Evolutionary conservation across 2,113 vertebrate species (phyloP), one percentile per base, ranked within the genome.

Genomic region (Podarcis cretensis): DNA sequence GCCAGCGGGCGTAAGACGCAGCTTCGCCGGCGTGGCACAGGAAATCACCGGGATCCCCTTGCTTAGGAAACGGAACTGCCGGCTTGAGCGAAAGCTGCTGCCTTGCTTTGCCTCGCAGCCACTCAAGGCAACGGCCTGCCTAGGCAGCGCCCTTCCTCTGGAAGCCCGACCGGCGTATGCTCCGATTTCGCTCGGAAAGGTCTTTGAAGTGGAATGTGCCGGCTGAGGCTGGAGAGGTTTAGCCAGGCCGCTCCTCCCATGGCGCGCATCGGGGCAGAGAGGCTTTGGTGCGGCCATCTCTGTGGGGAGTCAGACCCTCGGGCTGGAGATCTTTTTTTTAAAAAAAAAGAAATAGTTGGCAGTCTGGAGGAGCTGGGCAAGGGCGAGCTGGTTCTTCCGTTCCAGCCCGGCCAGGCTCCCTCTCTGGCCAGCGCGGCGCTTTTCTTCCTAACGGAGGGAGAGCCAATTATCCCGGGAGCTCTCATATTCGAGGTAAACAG

Each of bases 401-500:
- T 83, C 12, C 81, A 21, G 48, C 69, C 68, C 84, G 78, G 43
- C 84, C 88, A 18, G 16, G 81, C 63, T 68, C 73, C 88, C 84
- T 35, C 27, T 65, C 57, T n/a, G 71, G 92, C 86, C 43, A 84
- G 35, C 80, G 71, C 76, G 0, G 9, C 30, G 84, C 88, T 94
- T 88, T 87, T 91, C 92, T 90, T 84, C 84, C 81, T 27, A 74
- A 84, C 23, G 12, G 86, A 76, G 66, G 14, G 89, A 81, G 85
- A 89, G 89, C 90, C 85, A 63, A 85, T 93, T 92, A 27, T 59
- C 77, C 73, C 66, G 69, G n/a, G 86, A 57, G 71, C 32, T 25
- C 91, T 90, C 81, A 79, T 85, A 80, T 91, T 89, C 91, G 77
- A 37, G 82, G 91, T 90, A 83, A 89, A 59, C 93, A 93, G 91